phyloP scores from a whole-genome alignment of 2,888 invertebrate species.

The Tetanocera ferruginea region DNA sequence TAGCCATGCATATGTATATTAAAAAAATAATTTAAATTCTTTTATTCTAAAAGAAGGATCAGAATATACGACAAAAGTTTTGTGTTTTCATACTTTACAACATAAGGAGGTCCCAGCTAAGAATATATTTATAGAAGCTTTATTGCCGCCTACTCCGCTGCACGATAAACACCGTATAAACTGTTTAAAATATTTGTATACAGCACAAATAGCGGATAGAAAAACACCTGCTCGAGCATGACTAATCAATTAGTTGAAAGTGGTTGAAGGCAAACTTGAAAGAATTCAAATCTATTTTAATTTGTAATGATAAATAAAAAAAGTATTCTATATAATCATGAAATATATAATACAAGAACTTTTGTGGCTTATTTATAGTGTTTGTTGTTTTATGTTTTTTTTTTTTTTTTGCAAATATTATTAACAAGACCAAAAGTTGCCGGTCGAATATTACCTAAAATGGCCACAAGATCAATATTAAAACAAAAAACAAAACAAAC shows the following conservation, averaged over 20 bases:
- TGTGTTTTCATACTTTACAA: not conserved
- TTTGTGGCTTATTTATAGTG: no score
- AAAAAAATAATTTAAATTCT: not conserved
- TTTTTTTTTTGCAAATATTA: no score
- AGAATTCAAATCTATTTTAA: no score
- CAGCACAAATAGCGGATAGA: not conserved
- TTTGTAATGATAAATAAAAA: no score
- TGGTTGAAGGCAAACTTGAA: not conserved
- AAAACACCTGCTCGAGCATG: constrained; percentile 1
- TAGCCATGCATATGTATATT: not conserved
- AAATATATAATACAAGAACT: no score
- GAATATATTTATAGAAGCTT: not conserved
- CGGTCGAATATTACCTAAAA: no score
- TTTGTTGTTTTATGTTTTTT: no score
- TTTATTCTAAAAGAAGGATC: not conserved
- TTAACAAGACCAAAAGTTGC: no score
- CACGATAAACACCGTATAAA: not conserved
- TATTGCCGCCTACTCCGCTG: not conserved
- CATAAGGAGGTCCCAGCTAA: not conserved
- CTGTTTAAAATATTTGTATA: not conserved
- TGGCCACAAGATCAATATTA: no score
- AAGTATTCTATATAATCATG: no score
- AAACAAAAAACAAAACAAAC: no score
- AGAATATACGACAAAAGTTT: not conserved
- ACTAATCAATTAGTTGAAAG: not conserved